phyloP scores from a whole-genome alignment of 2,888 invertebrate species.

The Escarpia spicata region DNA sequence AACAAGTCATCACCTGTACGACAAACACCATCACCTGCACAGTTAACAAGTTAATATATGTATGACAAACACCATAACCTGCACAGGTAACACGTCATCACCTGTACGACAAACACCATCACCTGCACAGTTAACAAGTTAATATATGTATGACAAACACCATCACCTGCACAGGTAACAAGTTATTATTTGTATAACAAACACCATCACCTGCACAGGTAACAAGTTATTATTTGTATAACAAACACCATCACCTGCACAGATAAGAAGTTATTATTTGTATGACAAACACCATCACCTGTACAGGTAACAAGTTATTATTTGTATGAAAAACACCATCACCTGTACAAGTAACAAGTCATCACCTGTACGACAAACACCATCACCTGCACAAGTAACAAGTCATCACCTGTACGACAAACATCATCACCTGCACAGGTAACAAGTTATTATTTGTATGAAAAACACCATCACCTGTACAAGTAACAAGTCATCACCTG shows the following conservation, averaged over 20 bases:
- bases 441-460: not conserved
- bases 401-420: not conserved
- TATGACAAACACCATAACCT: not conserved
- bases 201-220: slow-evolving; percentile 76
- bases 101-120: slow-evolving; percentile 98
- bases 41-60: not conserved
- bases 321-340: not conserved
- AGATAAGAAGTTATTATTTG: not conserved
- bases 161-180: slow-evolving; percentile 74
- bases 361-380: not conserved
- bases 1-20: not conserved
- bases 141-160: slow-evolving; percentile 95
- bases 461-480: not conserved
- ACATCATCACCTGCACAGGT: not conserved
- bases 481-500: not conserved
- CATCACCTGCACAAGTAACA: not conserved
- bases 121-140: slow-evolving; percentile 66
- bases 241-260: not conserved
- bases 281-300: not conserved
- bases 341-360: not conserved
- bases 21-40: not conserved
- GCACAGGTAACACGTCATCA: slow-evolving; percentile 59
- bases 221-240: not conserved
- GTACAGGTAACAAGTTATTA: not conserved
- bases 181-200: not conserved